These are phyloP conservation scores for Illadopsis cleaveri DNA, from an alignment of 2,113 vertebrate species.

Conservation along the genomic window DNA sequence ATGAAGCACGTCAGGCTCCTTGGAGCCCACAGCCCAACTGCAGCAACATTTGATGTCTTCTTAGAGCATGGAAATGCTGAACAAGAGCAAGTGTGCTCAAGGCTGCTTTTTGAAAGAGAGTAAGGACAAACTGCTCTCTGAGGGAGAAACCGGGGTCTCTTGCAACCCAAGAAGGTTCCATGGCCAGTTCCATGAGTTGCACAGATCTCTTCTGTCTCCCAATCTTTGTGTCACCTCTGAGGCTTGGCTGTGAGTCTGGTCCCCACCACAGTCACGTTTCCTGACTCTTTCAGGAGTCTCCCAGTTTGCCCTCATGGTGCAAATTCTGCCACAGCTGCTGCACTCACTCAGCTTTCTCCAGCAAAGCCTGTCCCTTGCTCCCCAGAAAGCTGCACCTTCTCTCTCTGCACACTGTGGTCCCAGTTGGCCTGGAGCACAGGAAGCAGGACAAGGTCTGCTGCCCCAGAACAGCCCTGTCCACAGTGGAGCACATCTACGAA, in stretches of 20 bases:
- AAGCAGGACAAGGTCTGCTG: not conserved
- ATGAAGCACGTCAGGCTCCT: rapidly evolving
- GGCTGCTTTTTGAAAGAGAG: not conserved
- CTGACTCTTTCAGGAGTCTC: not conserved
- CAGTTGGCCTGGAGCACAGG: not conserved
- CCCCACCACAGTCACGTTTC: not conserved
- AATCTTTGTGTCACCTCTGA: not conserved
- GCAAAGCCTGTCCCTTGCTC: not conserved
- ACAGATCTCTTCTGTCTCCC: not conserved
- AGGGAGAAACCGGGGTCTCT: not conserved
- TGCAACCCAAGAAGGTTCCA: not conserved
- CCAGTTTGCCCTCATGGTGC: not conserved
- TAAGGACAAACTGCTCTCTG: not conserved
- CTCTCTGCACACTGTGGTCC: not conserved
- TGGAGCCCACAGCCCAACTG: not conserved
- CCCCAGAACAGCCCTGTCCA: not conserved
- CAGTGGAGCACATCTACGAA: not conserved
- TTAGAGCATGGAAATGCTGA: not conserved
- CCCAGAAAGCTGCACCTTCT: not conserved
- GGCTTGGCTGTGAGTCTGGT: not conserved
- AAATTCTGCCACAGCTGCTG: not conserved
- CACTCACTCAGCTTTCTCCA: not conserved
- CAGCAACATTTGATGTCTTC: not conserved
- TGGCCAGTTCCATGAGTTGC: not conserved
- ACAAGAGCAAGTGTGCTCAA: not conserved